Percentiles rank a stretch among this genome's conserved stretches.
phyloP scores from a whole-genome alignment of 2,113 vertebrate species.

The Ptilorrhoa leucosticta region DNA sequence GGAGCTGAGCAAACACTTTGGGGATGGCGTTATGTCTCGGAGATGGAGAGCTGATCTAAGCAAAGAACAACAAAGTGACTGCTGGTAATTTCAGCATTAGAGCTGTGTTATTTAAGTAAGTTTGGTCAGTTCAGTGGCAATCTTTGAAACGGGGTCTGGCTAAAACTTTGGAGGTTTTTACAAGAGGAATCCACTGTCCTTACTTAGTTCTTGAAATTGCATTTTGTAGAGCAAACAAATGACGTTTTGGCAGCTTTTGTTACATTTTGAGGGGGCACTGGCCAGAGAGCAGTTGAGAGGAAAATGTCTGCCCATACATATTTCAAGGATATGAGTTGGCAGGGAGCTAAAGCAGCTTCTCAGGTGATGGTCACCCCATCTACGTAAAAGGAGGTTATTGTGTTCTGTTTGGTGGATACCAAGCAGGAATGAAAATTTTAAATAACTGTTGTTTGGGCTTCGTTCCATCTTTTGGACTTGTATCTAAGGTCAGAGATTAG shows the following conservation, averaged over 20 bases:
- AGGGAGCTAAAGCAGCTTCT: neutral
- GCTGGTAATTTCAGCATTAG: neutral
- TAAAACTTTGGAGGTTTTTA: neutral
- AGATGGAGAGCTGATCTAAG: slow-evolving; percentile 24
- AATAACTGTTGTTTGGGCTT: neutral
- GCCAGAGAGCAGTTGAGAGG: neutral
- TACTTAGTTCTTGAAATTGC: neutral
- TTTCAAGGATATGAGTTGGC: neutral
- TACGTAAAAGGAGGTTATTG: neutral
- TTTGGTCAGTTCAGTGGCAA: neutral
- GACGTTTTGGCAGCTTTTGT: neutral
- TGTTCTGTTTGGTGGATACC: neutral
- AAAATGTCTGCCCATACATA: neutral
- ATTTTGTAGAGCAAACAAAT: neutral
- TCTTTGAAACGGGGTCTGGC: neutral
- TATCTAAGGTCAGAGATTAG: neutral
- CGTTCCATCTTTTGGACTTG: neutral
- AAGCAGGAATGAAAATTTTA: neutral
- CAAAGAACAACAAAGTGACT: neutral
- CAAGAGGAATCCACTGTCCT: neutral
- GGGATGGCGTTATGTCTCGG: neutral
- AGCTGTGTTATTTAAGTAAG: neutral
- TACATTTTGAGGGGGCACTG: neutral
- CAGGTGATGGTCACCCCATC: neutral
- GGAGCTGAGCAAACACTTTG: neutral